Evolutionary conservation across 1,140 invertebrate species (phyloP).

Genomic region (Drosophila eugracilis): DNA sequence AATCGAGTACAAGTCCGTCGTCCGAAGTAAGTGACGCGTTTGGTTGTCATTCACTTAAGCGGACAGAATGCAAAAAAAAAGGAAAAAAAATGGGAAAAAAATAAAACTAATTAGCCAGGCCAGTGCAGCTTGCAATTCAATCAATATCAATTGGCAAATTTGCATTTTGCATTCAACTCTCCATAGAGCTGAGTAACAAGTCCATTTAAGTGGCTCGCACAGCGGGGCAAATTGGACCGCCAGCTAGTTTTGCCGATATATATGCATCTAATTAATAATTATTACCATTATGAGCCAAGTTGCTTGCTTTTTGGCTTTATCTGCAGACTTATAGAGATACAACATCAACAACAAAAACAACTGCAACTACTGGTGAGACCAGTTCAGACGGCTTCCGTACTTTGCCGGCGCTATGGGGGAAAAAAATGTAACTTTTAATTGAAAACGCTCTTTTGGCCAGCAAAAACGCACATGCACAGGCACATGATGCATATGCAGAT

Average conservation of each 20-base stretch:
- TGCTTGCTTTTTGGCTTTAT: constrained; percentile 56
- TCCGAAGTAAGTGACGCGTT: constrained; percentile 31
- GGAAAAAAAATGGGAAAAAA: constrained; percentile 82
- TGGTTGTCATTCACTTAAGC: constrained; percentile 54
- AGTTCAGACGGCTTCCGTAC: constrained; percentile 59
- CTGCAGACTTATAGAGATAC: constrained; percentile 14
- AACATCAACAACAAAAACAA: too few relatives aligned
- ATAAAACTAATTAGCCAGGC: constrained; percentile 78
- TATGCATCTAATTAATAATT: constrained; percentile 59
- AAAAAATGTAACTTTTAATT: constrained; percentile 69
- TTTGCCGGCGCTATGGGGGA: constrained; percentile 2
- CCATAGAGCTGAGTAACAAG: constrained; percentile 62
- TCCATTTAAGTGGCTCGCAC: constrained; percentile 64
- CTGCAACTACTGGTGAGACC: constrained; percentile 40
- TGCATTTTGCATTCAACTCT: constrained; percentile 64
- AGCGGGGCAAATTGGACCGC: constrained; percentile 14
- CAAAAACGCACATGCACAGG: constrained; percentile 6
- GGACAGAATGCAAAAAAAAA: constrained; percentile 45
- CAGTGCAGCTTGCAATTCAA: constrained; percentile 62
- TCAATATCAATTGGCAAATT: constrained; percentile 82
- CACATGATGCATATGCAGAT: constrained; percentile 17
- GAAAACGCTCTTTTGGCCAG: constrained; percentile 42
- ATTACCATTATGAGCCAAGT: constrained; percentile 52
- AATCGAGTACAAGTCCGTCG: not conserved
- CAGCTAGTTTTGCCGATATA: constrained; percentile 20